Base-by-base conservation (phyloP, 1,140 invertebrate species). In the Diachasmimorpha longicaudata region DNA sequence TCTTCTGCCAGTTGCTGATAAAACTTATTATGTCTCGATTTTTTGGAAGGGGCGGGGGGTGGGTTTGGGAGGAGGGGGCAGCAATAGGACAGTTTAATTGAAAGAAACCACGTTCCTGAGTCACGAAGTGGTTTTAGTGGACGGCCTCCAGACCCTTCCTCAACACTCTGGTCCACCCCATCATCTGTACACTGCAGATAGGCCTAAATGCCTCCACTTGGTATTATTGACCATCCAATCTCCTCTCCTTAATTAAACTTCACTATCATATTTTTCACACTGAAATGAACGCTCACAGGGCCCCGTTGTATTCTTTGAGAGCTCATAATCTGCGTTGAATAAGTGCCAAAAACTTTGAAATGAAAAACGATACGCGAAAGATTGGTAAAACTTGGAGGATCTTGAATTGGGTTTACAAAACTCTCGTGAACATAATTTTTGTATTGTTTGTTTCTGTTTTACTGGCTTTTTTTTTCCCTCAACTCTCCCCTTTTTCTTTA, bases 381-480 rank as follows among this genome's bases (percentile, higher is more conserved):
- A 87, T 88, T 84, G 82, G 82, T 66, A 85, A n/a, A 88, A 88
- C 84, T 87, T 81, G 31, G 23, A n/a, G 16, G 39, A 14, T n/a
- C 6, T 8, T 6, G 55, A 74, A 48, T 70, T 70, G 72, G 79
- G 14, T 55, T 55, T 55, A 55, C 71, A 72, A 70, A 88, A 88
- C 85, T 88, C 81, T 87, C 85, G 83, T 86, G 84, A 86, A 87
- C 85, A 87, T 88, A 86, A 88, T 88, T 88, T 88, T 84, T 85
- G 79, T 87, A 87, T 88, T 87, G 86, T 88, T 88, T 86, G 86
- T 16, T 19, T 55, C n/a, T 70, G 39, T 19, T 19, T 25, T 42
- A 25, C n/a, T 39, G 14, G 21, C n/a, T n/a, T 37, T 37, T 11
- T n/a, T 39, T 31, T 14, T 10, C 19, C n/a, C 23, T 23, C 46